phyloP scores from a whole-genome alignment of 2,797 vertebrate species.

The Ctenopoma kingsleyae region DNA sequence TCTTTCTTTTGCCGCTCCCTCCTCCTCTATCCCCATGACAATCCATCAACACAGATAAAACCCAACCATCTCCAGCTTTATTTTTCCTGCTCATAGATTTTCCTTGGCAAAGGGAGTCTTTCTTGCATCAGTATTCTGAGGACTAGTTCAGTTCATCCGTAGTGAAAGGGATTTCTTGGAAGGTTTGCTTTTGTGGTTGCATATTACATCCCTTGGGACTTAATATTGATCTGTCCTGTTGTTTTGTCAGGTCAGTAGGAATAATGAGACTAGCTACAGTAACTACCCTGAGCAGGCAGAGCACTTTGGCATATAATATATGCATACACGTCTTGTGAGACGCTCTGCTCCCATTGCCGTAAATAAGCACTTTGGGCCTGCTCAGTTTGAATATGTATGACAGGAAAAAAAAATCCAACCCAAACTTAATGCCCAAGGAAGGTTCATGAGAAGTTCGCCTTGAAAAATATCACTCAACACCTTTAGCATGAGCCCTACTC shows the following conservation, averaged over 20 bases:
- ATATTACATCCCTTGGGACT: conserved; percentile 27
- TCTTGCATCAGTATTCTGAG: conserved; percentile 51
- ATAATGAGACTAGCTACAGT: conserved; percentile 39
- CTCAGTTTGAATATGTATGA: conserved; percentile 69
- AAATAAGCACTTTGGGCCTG: conserved; percentile 54
- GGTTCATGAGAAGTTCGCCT: conserved; percentile 61
- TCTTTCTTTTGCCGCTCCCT: conserved; percentile 14
- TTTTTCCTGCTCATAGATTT: conserved; percentile 58
- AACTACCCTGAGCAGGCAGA: conserved; percentile 53
- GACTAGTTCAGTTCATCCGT: conserved; percentile 33
- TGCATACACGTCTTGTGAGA: conserved; percentile 40
- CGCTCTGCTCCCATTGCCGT: conserved; percentile 28
- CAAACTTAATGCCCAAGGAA: conserved; percentile 22
- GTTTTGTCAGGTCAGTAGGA: conserved; percentile 54
- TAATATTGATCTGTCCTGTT: conserved; percentile 50
- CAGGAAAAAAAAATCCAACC: conserved; percentile 17
- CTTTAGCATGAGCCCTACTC: conserved; percentile 16
- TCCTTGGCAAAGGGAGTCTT: conserved; percentile 38
- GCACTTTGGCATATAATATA: conserved; percentile 41
- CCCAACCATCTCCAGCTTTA: conserved; percentile 47
- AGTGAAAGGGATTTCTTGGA: conserved; percentile 51
- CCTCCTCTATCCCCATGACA: conserved; percentile 58
- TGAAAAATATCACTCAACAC: conserved; percentile 56
- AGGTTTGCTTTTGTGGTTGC: conserved; percentile 34
- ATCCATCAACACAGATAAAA: conserved; percentile 75